Conservation (phyloP, 2,888 invertebrate genomes). For the Bhutanitis thaidina region DNA sequence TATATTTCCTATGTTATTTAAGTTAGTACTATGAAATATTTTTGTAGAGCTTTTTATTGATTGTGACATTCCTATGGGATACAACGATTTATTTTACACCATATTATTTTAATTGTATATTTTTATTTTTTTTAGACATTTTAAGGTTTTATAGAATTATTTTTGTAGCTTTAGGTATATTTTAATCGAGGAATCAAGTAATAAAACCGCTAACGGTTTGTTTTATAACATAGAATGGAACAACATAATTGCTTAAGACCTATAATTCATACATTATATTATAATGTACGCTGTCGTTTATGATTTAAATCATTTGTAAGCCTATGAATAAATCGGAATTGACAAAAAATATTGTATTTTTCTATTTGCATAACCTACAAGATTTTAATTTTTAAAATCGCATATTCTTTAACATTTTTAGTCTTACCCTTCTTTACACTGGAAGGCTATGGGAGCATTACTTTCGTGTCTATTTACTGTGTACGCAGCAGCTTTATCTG, state of each 20-base stretch:
- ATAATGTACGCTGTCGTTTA: slow-evolving; percentile 50
- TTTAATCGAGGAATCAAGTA: slow-evolving; percentile 28
- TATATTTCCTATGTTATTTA: slow-evolving; percentile 53
- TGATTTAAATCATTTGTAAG: slow-evolving; percentile 57
- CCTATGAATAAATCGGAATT: slow-evolving; percentile 70
- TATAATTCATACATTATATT: slow-evolving; percentile 36
- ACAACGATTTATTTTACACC: slow-evolving; percentile 68
- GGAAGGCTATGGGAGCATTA: too few relatives aligned
- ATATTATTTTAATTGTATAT: slow-evolving; percentile 63
- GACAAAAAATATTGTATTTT: slow-evolving; percentile 46
- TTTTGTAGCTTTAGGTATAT: slow-evolving; percentile 32
- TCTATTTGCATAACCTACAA: background rate
- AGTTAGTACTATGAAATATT: slow-evolving; percentile 59
- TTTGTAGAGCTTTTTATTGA: slow-evolving; percentile 51
- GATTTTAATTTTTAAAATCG: too few relatives aligned
- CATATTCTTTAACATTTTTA: background rate
- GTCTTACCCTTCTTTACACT: too few relatives aligned
- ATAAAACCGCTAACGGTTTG: slow-evolving; percentile 20
- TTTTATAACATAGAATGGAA: slow-evolving; percentile 28
- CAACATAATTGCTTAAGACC: slow-evolving; percentile 29
- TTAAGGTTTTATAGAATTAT: slow-evolving; percentile 40
- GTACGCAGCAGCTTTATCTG: background rate
- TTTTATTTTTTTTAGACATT: slow-evolving; percentile 53
- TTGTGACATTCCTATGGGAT: slow-evolving; percentile 54
- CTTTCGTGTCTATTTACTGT: too few relatives aligned